phyloP scores from a whole-genome alignment of 2,113 vertebrate species.

The Hypomesus transpacificus region DNA sequence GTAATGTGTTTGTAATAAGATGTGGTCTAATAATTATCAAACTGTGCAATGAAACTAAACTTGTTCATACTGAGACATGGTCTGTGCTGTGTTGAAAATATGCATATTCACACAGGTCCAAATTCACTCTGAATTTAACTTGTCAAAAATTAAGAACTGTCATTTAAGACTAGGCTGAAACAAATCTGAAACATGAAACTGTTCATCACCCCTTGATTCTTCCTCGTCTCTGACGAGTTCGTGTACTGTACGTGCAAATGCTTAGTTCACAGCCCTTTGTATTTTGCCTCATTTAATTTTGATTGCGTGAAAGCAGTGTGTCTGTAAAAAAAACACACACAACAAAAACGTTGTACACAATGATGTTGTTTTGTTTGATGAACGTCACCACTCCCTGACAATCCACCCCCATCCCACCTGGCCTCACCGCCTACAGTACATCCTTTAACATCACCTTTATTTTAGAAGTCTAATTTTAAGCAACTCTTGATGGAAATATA shows the following conservation, averaged over 20 bases:
- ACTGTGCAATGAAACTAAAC: constrained; percentile 46
- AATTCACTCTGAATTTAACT: constrained; percentile 1
- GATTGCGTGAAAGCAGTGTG: too few relatives aligned
- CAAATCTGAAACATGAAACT: constrained; percentile 17
- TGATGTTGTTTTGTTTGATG: constrained; percentile 34
- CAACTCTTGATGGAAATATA: constrained; percentile 47
- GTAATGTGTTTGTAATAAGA: constrained; percentile 32
- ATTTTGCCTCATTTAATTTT: too few relatives aligned
- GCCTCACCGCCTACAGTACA: constrained; percentile 33
- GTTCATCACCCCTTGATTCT: background rate
- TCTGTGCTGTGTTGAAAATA: constrained; percentile 28
- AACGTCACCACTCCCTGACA: constrained; percentile 54
- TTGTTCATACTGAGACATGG: constrained; percentile 14
- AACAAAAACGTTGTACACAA: too few relatives aligned
- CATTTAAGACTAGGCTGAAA: constrained; percentile 17
- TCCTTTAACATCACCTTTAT: constrained; percentile 33
- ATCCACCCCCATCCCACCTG: constrained; percentile 35
- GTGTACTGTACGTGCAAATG: too few relatives aligned
- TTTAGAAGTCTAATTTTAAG: constrained; percentile 44
- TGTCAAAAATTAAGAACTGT: constrained; percentile 10
- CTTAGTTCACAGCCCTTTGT: too few relatives aligned
- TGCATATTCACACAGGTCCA: constrained; percentile 16
- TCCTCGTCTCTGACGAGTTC: too few relatives aligned
- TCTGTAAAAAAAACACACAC: too few relatives aligned
- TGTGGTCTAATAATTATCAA: constrained; percentile 29